phyloP scores from a whole-genome alignment of 2,888 invertebrate genomes.

The Ceratothoa steindachneri region DNA sequence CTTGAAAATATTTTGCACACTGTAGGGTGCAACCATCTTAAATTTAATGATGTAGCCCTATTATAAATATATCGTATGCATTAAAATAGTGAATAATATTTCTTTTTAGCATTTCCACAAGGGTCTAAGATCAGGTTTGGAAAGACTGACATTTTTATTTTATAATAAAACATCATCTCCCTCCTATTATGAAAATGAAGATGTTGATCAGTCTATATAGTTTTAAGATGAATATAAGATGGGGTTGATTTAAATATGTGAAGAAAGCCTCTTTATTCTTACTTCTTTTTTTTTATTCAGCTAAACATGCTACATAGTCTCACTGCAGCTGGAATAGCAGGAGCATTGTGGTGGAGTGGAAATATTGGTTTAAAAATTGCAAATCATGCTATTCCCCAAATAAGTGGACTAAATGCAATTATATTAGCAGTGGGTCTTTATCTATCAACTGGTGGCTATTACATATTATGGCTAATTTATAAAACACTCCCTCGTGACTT shows the following conservation, averaged over 20 bases:
- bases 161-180: no score
- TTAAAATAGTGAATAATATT: no score
- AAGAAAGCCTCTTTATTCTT: no score
- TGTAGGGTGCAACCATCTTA: background rate
- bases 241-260: no score
- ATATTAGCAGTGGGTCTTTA: conserved; percentile 17
- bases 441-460: conserved; percentile 26
- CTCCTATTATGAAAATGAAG: no score
- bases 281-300: no score
- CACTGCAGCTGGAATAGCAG: conserved; percentile 10
- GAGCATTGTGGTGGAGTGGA: conserved; percentile 21
- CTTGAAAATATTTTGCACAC: background rate
- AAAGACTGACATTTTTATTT: no score
- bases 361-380: conserved; percentile 5
- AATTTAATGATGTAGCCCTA: background rate
- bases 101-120: no score
- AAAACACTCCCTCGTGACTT: conserved; percentile 40
- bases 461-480: conserved; percentile 33
- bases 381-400: conserved; percentile 9
- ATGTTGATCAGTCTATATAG: no score
- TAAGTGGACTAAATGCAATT: conserved; percentile 5
- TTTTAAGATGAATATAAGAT: no score
- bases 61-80: no score
- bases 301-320: conserved; percentile 13
- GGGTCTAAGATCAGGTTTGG: no score